Conservation (phyloP, 2,113 vertebrate species). For the Malurus melanocephalus region DNA sequence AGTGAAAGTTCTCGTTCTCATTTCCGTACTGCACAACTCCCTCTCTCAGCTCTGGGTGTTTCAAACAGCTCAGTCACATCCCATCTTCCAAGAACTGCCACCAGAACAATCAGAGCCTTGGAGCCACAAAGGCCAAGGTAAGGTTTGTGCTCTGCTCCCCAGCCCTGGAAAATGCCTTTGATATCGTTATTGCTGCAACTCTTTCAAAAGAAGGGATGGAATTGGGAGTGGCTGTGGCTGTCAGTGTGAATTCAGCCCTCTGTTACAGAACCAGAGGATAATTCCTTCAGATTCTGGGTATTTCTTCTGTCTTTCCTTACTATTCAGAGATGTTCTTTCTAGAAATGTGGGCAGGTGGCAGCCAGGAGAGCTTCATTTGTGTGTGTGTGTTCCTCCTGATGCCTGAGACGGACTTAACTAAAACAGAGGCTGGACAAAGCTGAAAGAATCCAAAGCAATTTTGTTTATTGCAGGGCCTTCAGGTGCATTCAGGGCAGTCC, state of each 20-base stretch:
- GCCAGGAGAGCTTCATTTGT: neutral
- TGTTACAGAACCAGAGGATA: neutral
- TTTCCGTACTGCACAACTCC: accelerated
- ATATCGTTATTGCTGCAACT: neutral
- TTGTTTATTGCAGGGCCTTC: too few species aligned
- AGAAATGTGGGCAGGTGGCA: neutral
- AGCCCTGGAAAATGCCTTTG: neutral
- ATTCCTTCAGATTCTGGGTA: neutral
- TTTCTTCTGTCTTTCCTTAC: neutral
- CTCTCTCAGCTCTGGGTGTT: neutral
- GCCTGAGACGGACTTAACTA: too few species aligned
- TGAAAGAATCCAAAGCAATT: too few species aligned
- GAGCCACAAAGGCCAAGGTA: neutral
- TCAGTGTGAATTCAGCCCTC: neutral
- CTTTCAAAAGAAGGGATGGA: neutral
- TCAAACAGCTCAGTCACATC: neutral
- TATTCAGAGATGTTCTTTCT: neutral
- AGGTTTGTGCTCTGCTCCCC: neutral
- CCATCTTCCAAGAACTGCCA: neutral
- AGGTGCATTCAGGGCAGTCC: too few species aligned
- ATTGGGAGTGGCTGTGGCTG: neutral
- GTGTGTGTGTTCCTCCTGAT: neutral
- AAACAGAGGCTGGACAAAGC: too few species aligned
- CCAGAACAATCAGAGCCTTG: neutral
- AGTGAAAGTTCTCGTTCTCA: neutral